phyloP scores from a whole-genome alignment of 2,797 vertebrate genomes.

The Gobionotothen gibberifrons region DNA sequence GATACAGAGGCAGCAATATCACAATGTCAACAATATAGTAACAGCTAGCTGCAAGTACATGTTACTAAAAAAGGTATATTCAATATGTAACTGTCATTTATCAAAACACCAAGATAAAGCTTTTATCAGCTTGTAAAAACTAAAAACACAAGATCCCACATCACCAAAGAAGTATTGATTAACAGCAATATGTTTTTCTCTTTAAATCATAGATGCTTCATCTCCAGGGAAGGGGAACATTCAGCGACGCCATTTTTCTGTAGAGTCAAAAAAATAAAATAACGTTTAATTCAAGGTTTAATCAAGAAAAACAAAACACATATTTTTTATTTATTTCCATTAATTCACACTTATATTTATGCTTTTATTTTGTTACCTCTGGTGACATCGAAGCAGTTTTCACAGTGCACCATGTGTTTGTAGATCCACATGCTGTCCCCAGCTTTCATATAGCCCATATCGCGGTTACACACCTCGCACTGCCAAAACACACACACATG shows the following conservation, averaged over 20 bases:
- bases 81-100: conserved; percentile 18
- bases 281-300: not conserved
- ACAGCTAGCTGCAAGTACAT: conserved; percentile 6
- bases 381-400: conserved; percentile 90
- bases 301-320: not conserved
- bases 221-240: conserved; percentile 8
- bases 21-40: conserved; percentile 10
- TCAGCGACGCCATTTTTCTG: conserved; percentile 85
- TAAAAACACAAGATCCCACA: conserved; percentile 27
- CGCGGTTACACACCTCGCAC: conserved; percentile 91
- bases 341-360: not conserved
- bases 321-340: not conserved
- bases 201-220: conserved; percentile 8
- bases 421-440: conserved; percentile 98
- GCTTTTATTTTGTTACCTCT: conserved; percentile 81
- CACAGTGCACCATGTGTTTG: conserved; percentile 90
- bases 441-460: conserved; percentile 91
- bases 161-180: conserved; percentile 43
- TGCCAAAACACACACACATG: conserved; percentile 65
- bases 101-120: conserved; percentile 31
- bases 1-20: conserved; percentile 19
- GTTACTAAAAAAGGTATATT: not conserved
- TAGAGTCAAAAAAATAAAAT: not conserved
- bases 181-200: conserved; percentile 9
- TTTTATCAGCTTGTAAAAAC: conserved; percentile 20